Conservation (phyloP, 2,113 vertebrate species). For the Saccopteryx bilineata region DNA sequence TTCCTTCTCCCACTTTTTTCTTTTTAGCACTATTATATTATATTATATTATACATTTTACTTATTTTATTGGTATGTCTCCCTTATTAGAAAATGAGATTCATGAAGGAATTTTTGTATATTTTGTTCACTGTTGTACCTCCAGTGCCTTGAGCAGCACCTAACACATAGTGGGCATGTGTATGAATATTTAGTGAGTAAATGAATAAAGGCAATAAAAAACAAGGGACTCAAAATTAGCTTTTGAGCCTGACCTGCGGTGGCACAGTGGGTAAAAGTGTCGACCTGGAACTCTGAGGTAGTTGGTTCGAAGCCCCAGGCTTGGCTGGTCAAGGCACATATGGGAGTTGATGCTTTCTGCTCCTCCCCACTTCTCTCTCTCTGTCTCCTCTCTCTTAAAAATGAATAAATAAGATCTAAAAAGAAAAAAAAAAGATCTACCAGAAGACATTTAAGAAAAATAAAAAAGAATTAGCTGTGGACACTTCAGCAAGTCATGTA, state of each 20-base stretch:
- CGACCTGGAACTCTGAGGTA: too few relatives aligned
- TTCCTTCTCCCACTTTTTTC: too few relatives aligned
- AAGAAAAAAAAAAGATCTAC: too few relatives aligned
- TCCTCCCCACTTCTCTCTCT: too few relatives aligned
- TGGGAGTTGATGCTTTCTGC: too few relatives aligned
- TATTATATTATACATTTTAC: background rate
- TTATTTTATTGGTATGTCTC: background rate
- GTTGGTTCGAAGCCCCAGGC: too few relatives aligned
- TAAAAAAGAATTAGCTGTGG: background rate
- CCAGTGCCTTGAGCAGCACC: background rate
- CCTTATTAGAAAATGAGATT: background rate
- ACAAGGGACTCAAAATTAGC: background rate
- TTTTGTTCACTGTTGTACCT: background rate
- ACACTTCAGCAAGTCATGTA: constrained; percentile 16
- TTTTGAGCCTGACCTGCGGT: background rate
- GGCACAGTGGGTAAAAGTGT: too few relatives aligned
- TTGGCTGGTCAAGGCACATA: too few relatives aligned
- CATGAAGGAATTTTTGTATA: background rate
- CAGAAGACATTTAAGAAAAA: too few relatives aligned
- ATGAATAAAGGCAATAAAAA: background rate
- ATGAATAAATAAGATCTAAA: too few relatives aligned
- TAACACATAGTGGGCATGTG: background rate
- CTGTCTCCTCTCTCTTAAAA: too few relatives aligned
- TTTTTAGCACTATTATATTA: background rate
- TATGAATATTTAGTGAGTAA: constrained; percentile 9